Percentiles rank a stretch among this genome's conserved stretches.
Evolutionary conservation across 2,797 vertebrate species (phyloP).

Genomic region (Danio choprae): DNA sequence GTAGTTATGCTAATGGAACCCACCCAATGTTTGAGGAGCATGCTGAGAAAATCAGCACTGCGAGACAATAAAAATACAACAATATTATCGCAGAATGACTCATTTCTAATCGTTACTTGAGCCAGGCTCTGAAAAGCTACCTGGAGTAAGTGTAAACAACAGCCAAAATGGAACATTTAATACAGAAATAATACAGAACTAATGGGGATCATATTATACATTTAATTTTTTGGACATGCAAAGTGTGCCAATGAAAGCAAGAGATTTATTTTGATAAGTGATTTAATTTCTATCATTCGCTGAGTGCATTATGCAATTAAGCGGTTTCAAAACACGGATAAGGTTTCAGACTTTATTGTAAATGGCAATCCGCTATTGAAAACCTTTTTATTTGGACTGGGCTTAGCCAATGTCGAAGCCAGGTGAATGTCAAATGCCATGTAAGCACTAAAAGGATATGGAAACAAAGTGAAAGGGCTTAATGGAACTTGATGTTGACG

Average conservation of each 20-base stretch:
- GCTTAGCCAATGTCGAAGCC: slow-evolving; percentile 23
- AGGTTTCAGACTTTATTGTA: slow-evolving; percentile 30
- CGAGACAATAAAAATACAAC: slow-evolving; percentile 5
- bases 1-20: slow-evolving; percentile 41
- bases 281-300: slow-evolving; percentile 29
- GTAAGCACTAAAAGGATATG: slow-evolving; percentile 9
- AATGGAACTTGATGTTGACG: background rate
- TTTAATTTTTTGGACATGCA: slow-evolving; percentile 14
- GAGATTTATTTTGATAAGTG: slow-evolving; percentile 16
- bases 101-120: background rate
- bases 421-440: background rate
- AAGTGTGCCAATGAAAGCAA: slow-evolving; percentile 19
- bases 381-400: slow-evolving; percentile 28
- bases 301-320: slow-evolving; percentile 20
- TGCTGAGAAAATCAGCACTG: slow-evolving; percentile 13
- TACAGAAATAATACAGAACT: background rate
- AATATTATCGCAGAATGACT: background rate
- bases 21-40: slow-evolving; percentile 16
- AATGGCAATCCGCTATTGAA: slow-evolving; percentile 7
- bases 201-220: background rate
- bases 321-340: slow-evolving; percentile 27
- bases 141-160: slow-evolving; percentile 2
- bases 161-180: background rate
- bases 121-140: background rate
- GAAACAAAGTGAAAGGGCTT: slow-evolving; percentile 3